Conservation (phyloP, 2,113 vertebrate genomes). For the Hystrix brachyura region DNA sequence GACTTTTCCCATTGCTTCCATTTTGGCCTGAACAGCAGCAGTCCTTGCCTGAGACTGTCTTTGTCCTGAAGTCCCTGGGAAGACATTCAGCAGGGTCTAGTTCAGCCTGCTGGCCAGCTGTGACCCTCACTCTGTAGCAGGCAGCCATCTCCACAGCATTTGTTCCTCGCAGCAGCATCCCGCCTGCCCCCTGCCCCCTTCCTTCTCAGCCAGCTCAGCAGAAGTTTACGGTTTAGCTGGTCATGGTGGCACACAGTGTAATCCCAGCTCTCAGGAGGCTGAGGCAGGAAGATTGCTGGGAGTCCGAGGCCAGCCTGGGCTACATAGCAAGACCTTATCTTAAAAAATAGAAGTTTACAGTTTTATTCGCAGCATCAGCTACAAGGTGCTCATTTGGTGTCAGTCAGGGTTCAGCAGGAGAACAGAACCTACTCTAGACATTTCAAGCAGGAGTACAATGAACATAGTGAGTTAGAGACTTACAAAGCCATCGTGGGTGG, state of each 20-base stretch:
- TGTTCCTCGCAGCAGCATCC: no score
- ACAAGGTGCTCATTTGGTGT: neutral
- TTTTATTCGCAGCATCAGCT: neutral
- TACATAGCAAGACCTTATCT: no score
- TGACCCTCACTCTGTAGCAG: neutral
- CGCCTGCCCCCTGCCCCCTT: neutral
- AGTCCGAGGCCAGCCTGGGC: no score
- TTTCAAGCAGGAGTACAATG: neutral
- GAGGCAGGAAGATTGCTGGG: no score
- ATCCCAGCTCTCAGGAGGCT: no score
- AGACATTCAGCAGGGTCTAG: neutral
- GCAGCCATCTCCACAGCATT: neutral
- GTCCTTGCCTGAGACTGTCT: neutral
- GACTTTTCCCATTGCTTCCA: neutral
- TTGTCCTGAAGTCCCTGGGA: neutral
- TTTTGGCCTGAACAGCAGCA: neutral
- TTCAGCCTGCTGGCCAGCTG: no score
- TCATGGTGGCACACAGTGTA: no score
- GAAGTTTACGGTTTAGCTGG: no score
- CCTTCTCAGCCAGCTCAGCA: fast-evolving
- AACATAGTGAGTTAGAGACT: neutral
- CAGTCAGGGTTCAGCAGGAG: neutral
- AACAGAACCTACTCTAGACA: neutral
- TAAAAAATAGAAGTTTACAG: no score
- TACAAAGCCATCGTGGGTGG: neutral